Evolutionary conservation across 2,888 invertebrate species (phyloP), one percentile per base, ranked within the genome.

Genomic region (Leptinotarsa haldemani): DNA sequence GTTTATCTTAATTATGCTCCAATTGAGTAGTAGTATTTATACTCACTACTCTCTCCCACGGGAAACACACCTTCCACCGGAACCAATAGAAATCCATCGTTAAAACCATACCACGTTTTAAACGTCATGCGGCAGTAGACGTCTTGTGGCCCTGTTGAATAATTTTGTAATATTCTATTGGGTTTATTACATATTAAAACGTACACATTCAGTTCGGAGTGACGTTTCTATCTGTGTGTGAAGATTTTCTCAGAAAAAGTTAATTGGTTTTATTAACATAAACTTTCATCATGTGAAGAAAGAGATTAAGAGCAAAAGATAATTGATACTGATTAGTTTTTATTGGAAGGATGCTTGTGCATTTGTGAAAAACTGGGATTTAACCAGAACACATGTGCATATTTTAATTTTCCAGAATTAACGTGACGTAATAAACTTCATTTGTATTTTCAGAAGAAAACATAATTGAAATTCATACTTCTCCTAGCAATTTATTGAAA

Each of bases 21-120:
- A 22, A 68, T 58, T 68, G 56, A 68, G 52, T 67, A 68, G 58
- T 58, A 67, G 68, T 56, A 68, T 68, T 68, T 68, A 68, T 68
- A 68, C 68, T 68, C 22, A 20, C 65, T 56, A 68, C 68, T 68
- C 22, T 65, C 65, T 56, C 22, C 12, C 18, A 68, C 18, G 4
- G 61, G 15, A 30, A 58, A 56, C 68, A 68, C 68, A 56, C 68
- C 68, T 68, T 16, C 68, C 18, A 18, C 56, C 46, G 16, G 22
- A 20, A 47, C 68, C 68, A 68, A 68, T 68, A n/a, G 56, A 16
- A 68, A 18, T 5, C 13, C n/a, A 46, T 40, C 40, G 40, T 40
- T 40, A 40, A 40, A 40, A 40, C 40, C 5, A 40, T 40, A 20
- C 20, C 56, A 47, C 50, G 50, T 25, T 66, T 50, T 16, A 16